phyloP scores from a whole-genome alignment of 2,888 invertebrate species.

The Drosophila paranaensis region DNA sequence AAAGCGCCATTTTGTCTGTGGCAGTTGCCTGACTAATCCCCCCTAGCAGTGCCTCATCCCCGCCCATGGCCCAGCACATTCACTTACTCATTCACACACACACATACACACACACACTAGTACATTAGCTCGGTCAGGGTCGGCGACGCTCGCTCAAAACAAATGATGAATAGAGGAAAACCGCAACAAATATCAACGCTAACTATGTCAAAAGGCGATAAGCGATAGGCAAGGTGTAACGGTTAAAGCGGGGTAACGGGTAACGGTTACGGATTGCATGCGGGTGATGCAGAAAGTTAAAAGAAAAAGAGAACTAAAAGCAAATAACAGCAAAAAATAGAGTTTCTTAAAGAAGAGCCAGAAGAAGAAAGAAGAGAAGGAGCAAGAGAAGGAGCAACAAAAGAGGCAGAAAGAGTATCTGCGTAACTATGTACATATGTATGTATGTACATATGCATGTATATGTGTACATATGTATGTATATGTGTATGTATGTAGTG shows the following conservation, averaged over 20 bases:
- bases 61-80: too few relatives aligned
- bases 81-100: background rate
- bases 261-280: background rate
- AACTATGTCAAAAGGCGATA: slow-evolving; percentile 35
- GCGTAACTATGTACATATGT: too few relatives aligned
- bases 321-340: background rate
- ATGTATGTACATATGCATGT: too few relatives aligned
- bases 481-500: too few relatives aligned
- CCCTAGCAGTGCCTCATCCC: background rate
- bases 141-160: slow-evolving; percentile 9
- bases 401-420: too few relatives aligned
- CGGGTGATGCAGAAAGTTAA: background rate
- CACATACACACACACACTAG: background rate
- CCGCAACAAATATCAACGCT: slow-evolving; percentile 37
- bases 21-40: slow-evolving; percentile 34
- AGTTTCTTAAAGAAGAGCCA: background rate
- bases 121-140: slow-evolving; percentile 21
- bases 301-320: background rate
- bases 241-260: background rate
- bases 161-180: slow-evolving; percentile 40
- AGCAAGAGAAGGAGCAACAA: background rate
- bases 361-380: too few relatives aligned
- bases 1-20: slow-evolving; percentile 68
- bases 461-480: too few relatives aligned
- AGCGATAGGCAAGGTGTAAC: slow-evolving; percentile 20